Conservation (phyloP, 2,888 invertebrate species). For the Temnothorax ravouxi region DNA sequence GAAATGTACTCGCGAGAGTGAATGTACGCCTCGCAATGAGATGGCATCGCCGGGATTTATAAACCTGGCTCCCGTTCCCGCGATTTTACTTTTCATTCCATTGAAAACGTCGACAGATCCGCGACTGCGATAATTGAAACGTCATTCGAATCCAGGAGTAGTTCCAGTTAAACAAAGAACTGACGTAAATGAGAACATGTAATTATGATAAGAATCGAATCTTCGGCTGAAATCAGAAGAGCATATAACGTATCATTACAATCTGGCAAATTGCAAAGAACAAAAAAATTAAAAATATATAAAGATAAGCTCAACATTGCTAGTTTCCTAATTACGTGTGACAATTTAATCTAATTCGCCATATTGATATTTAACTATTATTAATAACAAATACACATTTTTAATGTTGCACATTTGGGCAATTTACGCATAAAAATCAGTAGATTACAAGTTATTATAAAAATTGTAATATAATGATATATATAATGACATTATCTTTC, state of each 20-base stretch:
- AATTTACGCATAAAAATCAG: background rate
- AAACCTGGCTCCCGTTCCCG: background rate
- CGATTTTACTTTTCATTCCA: conserved; percentile 32
- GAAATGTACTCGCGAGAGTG: conserved; percentile 38
- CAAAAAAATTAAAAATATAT: background rate
- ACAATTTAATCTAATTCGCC: background rate
- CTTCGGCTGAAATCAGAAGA: background rate
- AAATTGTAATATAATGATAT: background rate
- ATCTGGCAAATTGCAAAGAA: background rate
- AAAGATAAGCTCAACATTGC: background rate
- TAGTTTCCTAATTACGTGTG: background rate
- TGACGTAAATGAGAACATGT: background rate
- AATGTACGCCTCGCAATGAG: conserved; percentile 37
- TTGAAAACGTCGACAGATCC: background rate
- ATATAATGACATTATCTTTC: background rate
- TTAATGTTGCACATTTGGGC: background rate
- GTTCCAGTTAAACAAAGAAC: conserved; percentile 18
- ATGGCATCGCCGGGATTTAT: conserved; percentile 43
- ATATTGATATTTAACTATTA: background rate
- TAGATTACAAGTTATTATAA: background rate
- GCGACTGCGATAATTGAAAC: conserved; percentile 37
- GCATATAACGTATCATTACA: background rate
- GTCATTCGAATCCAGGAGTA: conserved; percentile 20
- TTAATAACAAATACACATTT: background rate
- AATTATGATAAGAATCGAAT: conserved; percentile 14